These are phyloP conservation scores for Lichenostomus cassidix DNA, from an alignment of 2,113 vertebrate genomes.

Conservation along the genomic window DNA sequence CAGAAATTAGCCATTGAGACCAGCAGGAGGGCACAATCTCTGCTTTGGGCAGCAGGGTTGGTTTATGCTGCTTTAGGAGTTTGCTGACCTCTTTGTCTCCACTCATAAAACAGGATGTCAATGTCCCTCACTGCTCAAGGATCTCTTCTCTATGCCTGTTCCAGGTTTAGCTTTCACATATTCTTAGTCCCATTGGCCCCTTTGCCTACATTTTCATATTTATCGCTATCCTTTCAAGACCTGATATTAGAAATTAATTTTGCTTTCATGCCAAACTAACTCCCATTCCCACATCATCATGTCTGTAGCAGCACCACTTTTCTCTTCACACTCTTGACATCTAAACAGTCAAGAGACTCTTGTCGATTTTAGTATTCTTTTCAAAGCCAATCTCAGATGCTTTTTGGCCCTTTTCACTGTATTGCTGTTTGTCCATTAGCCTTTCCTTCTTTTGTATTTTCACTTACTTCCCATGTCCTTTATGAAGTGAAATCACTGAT, in stretches of 20 bases:
- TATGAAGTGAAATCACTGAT: background rate
- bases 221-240: background rate
- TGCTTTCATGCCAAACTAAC: background rate
- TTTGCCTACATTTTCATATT: background rate
- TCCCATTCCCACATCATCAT: background rate
- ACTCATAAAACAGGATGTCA: background rate
- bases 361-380: background rate
- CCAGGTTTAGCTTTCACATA: background rate
- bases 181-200: background rate
- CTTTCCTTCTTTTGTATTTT: background rate
- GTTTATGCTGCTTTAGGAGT: background rate
- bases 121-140: fast-evolving
- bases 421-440: background rate
- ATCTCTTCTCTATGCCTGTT: background rate
- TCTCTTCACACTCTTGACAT: background rate
- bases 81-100: background rate
- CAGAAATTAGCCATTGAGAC: background rate
- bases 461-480: background rate
- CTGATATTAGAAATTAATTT: background rate
- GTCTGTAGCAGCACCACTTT: background rate
- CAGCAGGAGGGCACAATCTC: background rate
- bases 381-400: background rate
- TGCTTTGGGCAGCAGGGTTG: background rate
- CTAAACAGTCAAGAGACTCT: background rate
- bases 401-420: background rate